phyloP scores from a whole-genome alignment of 2,797 vertebrate genomes.

The Gambelia wislizenii region DNA sequence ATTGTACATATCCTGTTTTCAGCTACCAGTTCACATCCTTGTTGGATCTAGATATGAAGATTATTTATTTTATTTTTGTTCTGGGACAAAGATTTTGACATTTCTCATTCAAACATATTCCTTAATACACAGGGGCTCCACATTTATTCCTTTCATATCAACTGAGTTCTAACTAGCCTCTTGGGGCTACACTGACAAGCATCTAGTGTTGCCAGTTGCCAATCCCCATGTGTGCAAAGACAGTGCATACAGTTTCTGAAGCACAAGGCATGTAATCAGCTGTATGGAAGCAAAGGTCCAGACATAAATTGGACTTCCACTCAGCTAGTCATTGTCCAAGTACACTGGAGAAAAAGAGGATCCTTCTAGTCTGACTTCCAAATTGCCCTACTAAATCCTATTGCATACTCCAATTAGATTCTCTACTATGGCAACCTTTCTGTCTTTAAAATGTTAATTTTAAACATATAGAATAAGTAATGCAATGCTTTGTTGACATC shows the following conservation, averaged over 20 bases:
- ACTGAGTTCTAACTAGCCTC: neutral
- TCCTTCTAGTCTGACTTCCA: neutral
- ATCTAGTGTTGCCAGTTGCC: neutral
- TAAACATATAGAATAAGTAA: neutral
- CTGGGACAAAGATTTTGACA: neutral
- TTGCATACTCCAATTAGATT: neutral
- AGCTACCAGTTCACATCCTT: neutral
- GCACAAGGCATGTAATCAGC: neutral
- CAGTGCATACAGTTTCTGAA: neutral
- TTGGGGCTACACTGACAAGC: neutral
- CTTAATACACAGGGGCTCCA: neutral
- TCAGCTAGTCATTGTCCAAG: neutral
- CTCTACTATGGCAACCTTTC: neutral
- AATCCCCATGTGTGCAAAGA: neutral
- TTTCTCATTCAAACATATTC: neutral
- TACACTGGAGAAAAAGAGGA: neutral
- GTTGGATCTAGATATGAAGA: neutral
- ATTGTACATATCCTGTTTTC: neutral
- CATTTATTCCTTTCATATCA: neutral
- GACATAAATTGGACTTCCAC: neutral
- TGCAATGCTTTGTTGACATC: neutral
- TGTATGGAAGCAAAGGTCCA: neutral
- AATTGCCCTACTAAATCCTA: conserved; percentile 19
- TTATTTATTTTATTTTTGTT: neutral
- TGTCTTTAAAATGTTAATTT: conserved; percentile 1